Evolutionary conservation across 2,797 vertebrate species (phyloP), one percentile per base, ranked within the genome.

Genomic region (Enteromius fasciolatus): DNA sequence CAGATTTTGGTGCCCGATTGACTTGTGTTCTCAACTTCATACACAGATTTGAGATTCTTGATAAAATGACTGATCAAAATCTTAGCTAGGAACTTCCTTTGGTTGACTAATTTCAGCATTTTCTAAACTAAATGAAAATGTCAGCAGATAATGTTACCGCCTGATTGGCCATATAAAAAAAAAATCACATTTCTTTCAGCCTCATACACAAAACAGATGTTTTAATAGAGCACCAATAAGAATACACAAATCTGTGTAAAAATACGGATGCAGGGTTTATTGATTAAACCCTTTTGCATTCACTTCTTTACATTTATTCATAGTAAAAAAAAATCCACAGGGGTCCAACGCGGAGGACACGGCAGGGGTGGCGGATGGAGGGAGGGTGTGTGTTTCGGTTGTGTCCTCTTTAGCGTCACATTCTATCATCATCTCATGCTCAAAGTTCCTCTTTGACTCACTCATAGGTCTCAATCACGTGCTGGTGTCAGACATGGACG

Each of bases 401-500:
- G 36, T 54, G 64, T 80, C 78, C 74, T 76, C 76, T 44, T 84
- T 41, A 63, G 80, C 86, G 86, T 80, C 79, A 28, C 54, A 88
- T 88, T 86, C 79, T 81, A 76, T 88, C 89, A 81, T 81, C 76
- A 80, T 83, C 83, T 82, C 83, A 78, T 67, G 73, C 85, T 73
- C 82, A 80, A 50, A 61, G 84, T 89, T 88, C 75, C 74, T 81
- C 73, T 88, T 66, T 61, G 59, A 17, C 48, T 18, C 78, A 81
- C 83, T 79, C 14, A 17, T 68, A 79, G 50, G 86, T 76, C 80
- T 85, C 63, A 66, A 91, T 99, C 96, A 99, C 17, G 96, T 97
- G 89, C 98, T 99, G 63, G 97, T 96, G 93, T 99, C 98, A 28
- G 98, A 99, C 96, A 99, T 95, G 6, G 96, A 94, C 0, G 97